A percentile compares a stretch with the other conserved stretches of the same genome.
Evolutionary conservation across 2,888 invertebrate genomes (phyloP).

Genomic region (Pterostichus madidus): DNA sequence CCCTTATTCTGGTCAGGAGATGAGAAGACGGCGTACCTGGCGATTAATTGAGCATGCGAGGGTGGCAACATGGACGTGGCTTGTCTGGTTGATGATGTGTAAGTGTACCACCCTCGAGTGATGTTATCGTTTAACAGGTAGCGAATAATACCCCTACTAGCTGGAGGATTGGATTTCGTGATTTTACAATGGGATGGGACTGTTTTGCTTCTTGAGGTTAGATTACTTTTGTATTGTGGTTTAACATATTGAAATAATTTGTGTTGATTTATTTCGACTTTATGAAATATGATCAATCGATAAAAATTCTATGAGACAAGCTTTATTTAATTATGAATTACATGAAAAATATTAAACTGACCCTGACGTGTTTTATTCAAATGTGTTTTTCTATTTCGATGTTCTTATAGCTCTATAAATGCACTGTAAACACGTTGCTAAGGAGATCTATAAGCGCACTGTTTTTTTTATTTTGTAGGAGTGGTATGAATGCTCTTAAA

Average conservation of each 20-base stretch:
- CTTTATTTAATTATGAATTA: no score
- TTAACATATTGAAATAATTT: slow-evolving; percentile 44
- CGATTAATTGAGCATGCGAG: slow-evolving; percentile 37
- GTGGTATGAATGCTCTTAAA: no score
- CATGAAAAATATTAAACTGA: no score
- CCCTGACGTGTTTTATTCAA: no score
- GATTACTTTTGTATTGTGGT: slow-evolving; percentile 29
- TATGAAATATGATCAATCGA: no score
- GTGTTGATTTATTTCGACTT: not conserved
- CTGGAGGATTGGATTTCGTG: slow-evolving; percentile 14
- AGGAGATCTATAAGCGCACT: no score
- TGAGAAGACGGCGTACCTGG: not conserved
- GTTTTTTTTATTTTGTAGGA: no score
- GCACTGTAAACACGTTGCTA: no score
- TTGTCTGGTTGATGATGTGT: slow-evolving; percentile 25
- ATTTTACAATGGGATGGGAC: not conserved
- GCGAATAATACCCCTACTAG: slow-evolving; percentile 38
- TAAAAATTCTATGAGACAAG: no score
- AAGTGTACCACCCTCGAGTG: slow-evolving; percentile 10
- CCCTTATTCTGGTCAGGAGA: not conserved
- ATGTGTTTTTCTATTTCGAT: no score
- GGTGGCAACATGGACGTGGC: slow-evolving; percentile 12
- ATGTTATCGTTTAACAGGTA: slow-evolving; percentile 43
- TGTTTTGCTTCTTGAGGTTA: slow-evolving; percentile 1
- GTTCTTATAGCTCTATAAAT: no score